phyloP scores from a whole-genome alignment of 2,113 vertebrate species.

The Coptodon rendalli region DNA sequence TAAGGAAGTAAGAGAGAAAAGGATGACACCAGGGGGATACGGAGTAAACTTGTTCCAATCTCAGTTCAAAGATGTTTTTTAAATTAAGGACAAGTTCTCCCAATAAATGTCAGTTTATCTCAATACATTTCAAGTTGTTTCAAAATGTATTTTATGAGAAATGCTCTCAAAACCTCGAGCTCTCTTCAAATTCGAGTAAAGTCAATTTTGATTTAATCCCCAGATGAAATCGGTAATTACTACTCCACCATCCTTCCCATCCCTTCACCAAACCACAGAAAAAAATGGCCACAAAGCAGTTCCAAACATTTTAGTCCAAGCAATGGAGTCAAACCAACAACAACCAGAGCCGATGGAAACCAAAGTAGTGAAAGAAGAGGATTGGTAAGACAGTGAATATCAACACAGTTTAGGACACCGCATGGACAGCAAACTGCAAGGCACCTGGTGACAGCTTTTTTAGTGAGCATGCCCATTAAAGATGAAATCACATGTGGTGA shows the following conservation, averaged over 20 bases:
- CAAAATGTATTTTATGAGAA: neutral
- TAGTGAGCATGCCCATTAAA: conserved; percentile 63
- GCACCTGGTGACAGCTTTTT: conserved; percentile 50
- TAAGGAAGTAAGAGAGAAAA: conserved; percentile 21
- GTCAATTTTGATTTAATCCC: neutral
- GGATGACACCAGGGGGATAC: conserved; percentile 7
- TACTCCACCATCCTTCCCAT: conserved; percentile 15
- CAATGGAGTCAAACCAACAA: conserved; percentile 55
- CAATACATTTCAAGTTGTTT: neutral
- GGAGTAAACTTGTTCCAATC: conserved; percentile 3
- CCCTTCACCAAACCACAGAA: conserved; percentile 32
- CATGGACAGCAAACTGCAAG: conserved; percentile 58
- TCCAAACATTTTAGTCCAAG: conserved; percentile 20
- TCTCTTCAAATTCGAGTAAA: neutral
- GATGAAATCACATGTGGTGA: conserved; percentile 58
- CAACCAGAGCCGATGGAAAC: conserved; percentile 54
- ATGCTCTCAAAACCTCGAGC: neutral
- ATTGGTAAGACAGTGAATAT: conserved; percentile 38
- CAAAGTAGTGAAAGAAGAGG: conserved; percentile 49
- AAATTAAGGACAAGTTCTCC: neutral
- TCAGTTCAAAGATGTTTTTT: neutral
- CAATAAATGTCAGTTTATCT: neutral
- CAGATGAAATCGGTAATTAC: neutral
- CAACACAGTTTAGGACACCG: conserved; percentile 44
- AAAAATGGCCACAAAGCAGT: conserved; percentile 22